Conservation (phyloP, 2,797 vertebrate genomes). For the Anolis apletophallus region DNA sequence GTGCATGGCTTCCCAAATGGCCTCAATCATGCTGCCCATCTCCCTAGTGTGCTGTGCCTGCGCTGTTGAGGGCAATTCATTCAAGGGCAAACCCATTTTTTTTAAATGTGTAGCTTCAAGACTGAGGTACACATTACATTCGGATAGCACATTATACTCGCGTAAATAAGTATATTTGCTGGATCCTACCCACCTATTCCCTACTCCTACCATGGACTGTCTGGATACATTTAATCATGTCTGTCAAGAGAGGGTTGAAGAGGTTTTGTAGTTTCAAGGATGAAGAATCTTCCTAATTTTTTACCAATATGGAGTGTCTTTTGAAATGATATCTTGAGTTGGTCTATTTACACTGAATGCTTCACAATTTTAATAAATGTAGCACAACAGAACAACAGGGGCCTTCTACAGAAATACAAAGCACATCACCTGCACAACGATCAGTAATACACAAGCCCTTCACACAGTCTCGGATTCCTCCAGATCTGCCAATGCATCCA, state of each 20-base stretch:
- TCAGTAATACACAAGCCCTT: conserved; percentile 95
- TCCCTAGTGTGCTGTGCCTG: too few relatives aligned
- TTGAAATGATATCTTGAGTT: background rate
- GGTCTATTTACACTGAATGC: background rate
- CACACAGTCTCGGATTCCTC: conserved; percentile 94
- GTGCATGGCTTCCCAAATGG: too few relatives aligned
- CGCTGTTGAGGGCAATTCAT: too few relatives aligned
- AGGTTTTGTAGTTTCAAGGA: background rate
- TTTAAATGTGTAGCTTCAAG: too few relatives aligned
- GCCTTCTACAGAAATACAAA: conserved; percentile 80
- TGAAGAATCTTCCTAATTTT: background rate
- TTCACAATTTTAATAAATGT: conserved; percentile 56
- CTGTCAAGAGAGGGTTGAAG: background rate
- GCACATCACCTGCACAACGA: conserved; percentile 83
- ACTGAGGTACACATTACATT: too few relatives aligned
- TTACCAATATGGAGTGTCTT: background rate
- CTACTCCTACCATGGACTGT: background rate
- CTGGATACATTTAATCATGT: background rate
- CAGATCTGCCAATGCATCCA: conserved; percentile 95
- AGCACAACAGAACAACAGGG: conserved; percentile 89
- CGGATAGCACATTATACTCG: too few relatives aligned
- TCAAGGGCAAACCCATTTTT: too few relatives aligned
- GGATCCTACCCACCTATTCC: too few relatives aligned
- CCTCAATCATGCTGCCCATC: too few relatives aligned
- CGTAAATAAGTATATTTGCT: background rate